These are phyloP conservation scores for Rhyacophila brunnea DNA, from an alignment of 1,140 invertebrate species.

Conservation along the genomic window DNA sequence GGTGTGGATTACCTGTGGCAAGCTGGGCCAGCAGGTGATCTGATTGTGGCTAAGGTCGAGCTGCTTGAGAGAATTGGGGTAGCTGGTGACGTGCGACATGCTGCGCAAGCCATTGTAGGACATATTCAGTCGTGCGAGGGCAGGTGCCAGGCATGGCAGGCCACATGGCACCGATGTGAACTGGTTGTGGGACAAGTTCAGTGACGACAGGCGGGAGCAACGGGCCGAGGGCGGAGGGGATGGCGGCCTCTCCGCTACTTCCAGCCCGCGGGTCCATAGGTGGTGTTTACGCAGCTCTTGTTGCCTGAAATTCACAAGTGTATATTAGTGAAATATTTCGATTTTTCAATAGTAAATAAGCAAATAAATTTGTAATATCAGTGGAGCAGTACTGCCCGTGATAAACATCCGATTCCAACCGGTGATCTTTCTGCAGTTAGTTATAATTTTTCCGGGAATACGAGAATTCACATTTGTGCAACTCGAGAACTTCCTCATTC, in stretches of 20 bases:
- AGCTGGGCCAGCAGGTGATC: slow-evolving; percentile 83
- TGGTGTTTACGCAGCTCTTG: slow-evolving; percentile 65
- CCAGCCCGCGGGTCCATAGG: slow-evolving; percentile 69
- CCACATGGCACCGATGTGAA: slow-evolving; percentile 83
- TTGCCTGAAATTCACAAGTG: slow-evolving; percentile 41
- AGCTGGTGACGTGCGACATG: slow-evolving; percentile 87
- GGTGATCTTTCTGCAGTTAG: no score
- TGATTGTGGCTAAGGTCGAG: slow-evolving; percentile 92
- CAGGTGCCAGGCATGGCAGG: slow-evolving; percentile 85
- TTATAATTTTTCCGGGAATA: neutral
- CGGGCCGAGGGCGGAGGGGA: slow-evolving; percentile 45
- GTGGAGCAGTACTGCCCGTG: no score
- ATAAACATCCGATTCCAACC: no score
- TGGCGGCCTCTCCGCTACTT: slow-evolving; percentile 65
- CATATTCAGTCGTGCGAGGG: slow-evolving; percentile 84
- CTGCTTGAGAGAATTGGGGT: slow-evolving; percentile 85
- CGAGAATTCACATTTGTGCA: no score
- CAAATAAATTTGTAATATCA: no score
- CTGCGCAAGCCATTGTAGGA: slow-evolving; percentile 80
- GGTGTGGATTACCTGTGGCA: slow-evolving; percentile 67
- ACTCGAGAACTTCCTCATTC: no score
- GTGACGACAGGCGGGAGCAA: slow-evolving; percentile 62
- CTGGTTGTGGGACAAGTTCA: slow-evolving; percentile 90
- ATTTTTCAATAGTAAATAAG: no score
- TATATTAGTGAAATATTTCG: no score